Evolutionary conservation across 2,797 vertebrate genomes (phyloP).

Genomic region (Harpagifer antarcticus): DNA sequence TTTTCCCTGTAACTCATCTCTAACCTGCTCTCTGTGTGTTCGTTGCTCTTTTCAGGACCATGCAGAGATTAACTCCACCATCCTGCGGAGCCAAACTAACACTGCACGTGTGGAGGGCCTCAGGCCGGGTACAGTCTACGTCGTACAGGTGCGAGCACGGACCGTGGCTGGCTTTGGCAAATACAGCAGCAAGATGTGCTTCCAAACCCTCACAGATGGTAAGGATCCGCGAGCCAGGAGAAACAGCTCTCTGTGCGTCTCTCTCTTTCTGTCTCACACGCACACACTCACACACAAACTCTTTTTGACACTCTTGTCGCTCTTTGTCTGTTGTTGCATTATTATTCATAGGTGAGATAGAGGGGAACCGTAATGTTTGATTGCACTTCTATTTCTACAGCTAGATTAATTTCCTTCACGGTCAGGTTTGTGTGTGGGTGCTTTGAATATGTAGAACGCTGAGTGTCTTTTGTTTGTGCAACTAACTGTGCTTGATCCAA

Average conservation of each 20-base stretch:
- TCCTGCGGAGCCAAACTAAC: conserved; percentile 95
- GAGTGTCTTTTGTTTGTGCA: conserved; percentile 76
- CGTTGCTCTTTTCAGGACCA: conserved; percentile 87
- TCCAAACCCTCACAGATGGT: conserved; percentile 98
- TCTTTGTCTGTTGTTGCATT: conserved; percentile 50
- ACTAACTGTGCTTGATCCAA: conserved; percentile 77
- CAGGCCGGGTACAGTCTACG: conserved; percentile 92
- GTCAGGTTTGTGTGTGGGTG: conserved; percentile 32
- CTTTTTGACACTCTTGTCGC: conserved; percentile 29
- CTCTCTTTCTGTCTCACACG: conserved; percentile 9
- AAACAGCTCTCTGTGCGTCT: conserved; percentile 46
- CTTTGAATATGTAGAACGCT: conserved; percentile 45
- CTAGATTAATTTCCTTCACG: conserved; percentile 69
- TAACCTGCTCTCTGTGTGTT: conserved; percentile 33
- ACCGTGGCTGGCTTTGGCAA: conserved; percentile 97
- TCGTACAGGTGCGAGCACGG: conserved; percentile 96
- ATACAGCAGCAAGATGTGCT: conserved; percentile 99
- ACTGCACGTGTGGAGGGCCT: conserved; percentile 93
- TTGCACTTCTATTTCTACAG: conserved; percentile 61
- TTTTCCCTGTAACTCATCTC: conserved; percentile 15
- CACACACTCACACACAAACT: conserved; percentile 20
- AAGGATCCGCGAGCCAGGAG: conserved; percentile 80
- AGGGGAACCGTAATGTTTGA: conserved; percentile 59
- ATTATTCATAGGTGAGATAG: conserved; percentile 41
- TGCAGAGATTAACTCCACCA: conserved; percentile 95